These are phyloP conservation scores for Poeciliopsis gracilis DNA, from an alignment of 2,797 vertebrate species.

Conservation along the genomic window DNA sequence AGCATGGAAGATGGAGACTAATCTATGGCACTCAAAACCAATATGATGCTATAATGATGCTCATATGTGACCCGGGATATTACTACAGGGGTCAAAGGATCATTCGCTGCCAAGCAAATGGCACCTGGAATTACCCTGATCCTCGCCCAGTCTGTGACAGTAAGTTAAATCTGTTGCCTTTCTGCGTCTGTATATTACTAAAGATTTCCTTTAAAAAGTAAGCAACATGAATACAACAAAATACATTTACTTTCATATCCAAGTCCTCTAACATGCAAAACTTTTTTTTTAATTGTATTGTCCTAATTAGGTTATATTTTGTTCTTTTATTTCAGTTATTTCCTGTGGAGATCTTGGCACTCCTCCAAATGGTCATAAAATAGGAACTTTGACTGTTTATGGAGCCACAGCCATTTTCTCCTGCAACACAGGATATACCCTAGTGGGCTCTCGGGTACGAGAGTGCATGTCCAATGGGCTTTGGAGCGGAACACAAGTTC, in stretches of 20 bases:
- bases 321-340: conserved; percentile 84
- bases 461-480: conserved; percentile 98
- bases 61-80: conserved; percentile 96
- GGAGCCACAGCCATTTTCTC: conserved; percentile 98
- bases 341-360: conserved; percentile 94
- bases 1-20: conserved; percentile 94
- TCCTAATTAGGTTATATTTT: conserved; percentile 6
- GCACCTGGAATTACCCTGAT: conserved; percentile 92
- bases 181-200: neutral
- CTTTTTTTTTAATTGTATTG: conserved; percentile 26
- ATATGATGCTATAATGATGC: conserved; percentile 94
- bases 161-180: conserved; percentile 73
- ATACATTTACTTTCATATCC: conserved; percentile 15
- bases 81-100: conserved; percentile 94
- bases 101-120: conserved; percentile 91
- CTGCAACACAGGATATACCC: conserved; percentile 96
- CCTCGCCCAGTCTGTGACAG: conserved; percentile 91
- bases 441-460: conserved; percentile 94
- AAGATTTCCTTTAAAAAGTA: conserved; percentile 1
- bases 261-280: conserved; percentile 24
- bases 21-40: conserved; percentile 95
- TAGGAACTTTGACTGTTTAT: conserved; percentile 91
- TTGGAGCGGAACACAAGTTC: conserved; percentile 95
- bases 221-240: conserved; percentile 5
- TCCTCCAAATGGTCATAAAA: conserved; percentile 95